Base-by-base conservation (phyloP, 1,140 invertebrate species). In the Leptinotarsa lineolata region DNA sequence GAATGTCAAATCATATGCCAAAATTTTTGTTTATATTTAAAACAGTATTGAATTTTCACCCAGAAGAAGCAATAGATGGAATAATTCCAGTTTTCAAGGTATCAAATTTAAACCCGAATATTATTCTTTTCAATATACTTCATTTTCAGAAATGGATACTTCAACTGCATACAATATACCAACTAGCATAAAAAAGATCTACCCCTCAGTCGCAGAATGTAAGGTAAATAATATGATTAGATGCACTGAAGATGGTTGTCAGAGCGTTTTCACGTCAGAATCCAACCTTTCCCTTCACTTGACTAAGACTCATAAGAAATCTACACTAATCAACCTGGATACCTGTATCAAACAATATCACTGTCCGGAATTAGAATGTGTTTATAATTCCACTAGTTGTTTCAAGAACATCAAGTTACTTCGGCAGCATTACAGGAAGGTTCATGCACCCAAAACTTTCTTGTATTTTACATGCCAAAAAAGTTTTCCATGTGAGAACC, bases 391-490 rank as follows among this genome's bases (percentile, higher is more conserved):
- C 21, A 21, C 24, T 16, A 80, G 74, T 13, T 68, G 74, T 64
- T 86, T 86, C 70, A 75, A 79, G 70, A 80, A 75, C 30, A 69
- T 86, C 0, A 84, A 85, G 22, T 68, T 79, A 11, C 64, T 86
- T 48, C 83, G 84, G 20, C 83, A 91, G 84, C 90, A 91, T 78
- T 91, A 88, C 74, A 83, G 89, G 60, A 91, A 91, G 81, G 87
- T 88, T 11, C 90, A 91, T 72, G 86, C 88, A 13, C 83, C 85
- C 13, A 91, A 89, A 82, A 86, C 78, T 8, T 86, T 85, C 76
- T 77, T 79, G 13, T 91, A 90, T 77, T 77, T 76, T 4, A 79
- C 78, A 22, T 91, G 90, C 73, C 77, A 84, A 2, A 89, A 90
- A 78, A 83, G 84, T 72, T 91, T 91, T 78, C 84, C 89, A 4